These are phyloP conservation scores for Bambusicola thoracicus DNA, from an alignment of 2,113 vertebrate species.

Conservation along the genomic window DNA sequence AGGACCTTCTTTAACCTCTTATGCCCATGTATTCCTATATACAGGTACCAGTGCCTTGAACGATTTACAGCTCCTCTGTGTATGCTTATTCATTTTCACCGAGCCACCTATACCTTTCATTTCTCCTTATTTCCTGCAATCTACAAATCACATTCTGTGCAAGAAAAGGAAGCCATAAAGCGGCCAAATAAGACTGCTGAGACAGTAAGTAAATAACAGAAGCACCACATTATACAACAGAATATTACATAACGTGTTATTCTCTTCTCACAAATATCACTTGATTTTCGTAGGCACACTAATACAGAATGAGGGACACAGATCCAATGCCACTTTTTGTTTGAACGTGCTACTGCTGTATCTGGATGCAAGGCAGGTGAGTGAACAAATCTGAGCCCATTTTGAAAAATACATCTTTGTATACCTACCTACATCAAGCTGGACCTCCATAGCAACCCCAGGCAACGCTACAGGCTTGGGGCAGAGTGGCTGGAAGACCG, in stretches of 20 bases:
- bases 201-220: neutral
- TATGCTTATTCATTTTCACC: neutral
- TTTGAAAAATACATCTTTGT: neutral
- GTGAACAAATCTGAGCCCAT: neutral
- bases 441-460: neutral
- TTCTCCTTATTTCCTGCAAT: constrained; percentile 5
- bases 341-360: neutral
- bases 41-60: neutral
- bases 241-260: neutral
- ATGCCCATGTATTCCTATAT: neutral
- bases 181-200: neutral
- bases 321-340: fast-evolving
- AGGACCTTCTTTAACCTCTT: neutral
- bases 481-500: too few species aligned
- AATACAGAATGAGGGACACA: neutral
- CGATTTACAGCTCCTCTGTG: neutral
- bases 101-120: neutral
- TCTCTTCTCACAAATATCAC: neutral
- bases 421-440: neutral
- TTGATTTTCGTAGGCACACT: neutral
- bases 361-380: neutral
- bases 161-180: neutral
- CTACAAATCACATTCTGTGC: neutral
- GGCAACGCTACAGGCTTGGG: too few species aligned
- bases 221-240: neutral